These are phyloP conservation scores for Parauchenoglanis ngamensis DNA, from an alignment of 2,797 vertebrate genomes.

Conservation along the genomic window DNA sequence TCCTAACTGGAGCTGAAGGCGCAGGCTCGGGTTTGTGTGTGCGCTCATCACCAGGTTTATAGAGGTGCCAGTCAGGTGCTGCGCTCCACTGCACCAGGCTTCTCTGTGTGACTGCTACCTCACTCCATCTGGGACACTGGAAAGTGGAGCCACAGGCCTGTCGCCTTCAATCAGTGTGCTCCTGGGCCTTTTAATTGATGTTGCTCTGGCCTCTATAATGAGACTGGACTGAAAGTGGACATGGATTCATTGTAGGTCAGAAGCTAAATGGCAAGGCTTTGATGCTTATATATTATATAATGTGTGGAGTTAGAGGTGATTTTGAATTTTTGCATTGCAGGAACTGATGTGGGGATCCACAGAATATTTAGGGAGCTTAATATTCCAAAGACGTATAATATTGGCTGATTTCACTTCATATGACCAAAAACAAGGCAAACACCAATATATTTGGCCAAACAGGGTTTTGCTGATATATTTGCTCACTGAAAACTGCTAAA, in stretches of 20 bases:
- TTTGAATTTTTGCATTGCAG: background rate
- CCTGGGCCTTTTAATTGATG: conserved; percentile 38
- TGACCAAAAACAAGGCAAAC: background rate
- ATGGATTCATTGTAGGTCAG: background rate
- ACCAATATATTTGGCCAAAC: background rate
- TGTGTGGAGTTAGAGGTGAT: background rate
- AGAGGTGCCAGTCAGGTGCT: conserved; percentile 89
- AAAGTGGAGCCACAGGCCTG: conserved; percentile 24
- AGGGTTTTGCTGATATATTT: background rate
- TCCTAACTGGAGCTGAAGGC: conserved; percentile 91
- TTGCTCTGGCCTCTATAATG: conserved; percentile 19
- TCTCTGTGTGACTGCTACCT: conserved; percentile 65
- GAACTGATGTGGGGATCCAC: background rate
- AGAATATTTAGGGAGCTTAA: background rate
- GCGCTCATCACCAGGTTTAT: conserved; percentile 95
- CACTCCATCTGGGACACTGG: conserved; percentile 58
- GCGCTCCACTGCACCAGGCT: conserved; percentile 47
- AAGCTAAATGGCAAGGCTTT: background rate
- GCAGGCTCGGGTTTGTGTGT: conserved; percentile 91
- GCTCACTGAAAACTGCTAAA: background rate
- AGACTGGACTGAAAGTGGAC: conserved; percentile 7
- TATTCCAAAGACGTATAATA: background rate
- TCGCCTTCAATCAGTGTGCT: conserved; percentile 40
- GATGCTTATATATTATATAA: background rate
- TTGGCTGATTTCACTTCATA: background rate